phyloP scores from a whole-genome alignment of 1,140 invertebrate genomes.

The Anastrepha obliqua region DNA sequence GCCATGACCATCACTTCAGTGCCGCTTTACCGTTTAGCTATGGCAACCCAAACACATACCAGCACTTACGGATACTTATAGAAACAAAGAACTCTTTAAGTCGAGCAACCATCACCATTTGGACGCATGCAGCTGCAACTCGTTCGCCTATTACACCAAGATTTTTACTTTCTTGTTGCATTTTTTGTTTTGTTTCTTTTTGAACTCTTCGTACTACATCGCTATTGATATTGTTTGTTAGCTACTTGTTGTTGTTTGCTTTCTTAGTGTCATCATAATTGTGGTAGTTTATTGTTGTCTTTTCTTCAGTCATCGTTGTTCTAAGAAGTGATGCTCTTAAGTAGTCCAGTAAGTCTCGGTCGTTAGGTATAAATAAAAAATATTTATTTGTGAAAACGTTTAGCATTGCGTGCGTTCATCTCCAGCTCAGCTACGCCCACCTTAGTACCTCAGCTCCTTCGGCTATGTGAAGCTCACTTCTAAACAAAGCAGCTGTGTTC shows the following conservation, averaged over 20 bases:
- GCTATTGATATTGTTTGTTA: constrained; percentile 4
- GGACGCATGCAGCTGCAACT: neutral
- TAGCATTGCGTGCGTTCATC: constrained; percentile 12
- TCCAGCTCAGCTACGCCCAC: neutral
- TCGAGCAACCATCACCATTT: neutral
- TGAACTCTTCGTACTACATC: neutral
- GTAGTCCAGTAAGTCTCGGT: constrained; percentile 36
- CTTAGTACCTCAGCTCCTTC: neutral
- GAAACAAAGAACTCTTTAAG: constrained; percentile 7
- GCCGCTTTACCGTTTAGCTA: neutral
- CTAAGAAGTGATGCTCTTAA: constrained; percentile 3
- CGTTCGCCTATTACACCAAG: too few relatives aligned
- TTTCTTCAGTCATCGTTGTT: constrained; percentile 9
- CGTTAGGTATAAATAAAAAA: constrained; percentile 47
- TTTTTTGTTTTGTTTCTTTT: neutral
- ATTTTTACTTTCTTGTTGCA: neutral
- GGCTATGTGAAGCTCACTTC: neutral
- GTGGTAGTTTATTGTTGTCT: constrained; percentile 40
- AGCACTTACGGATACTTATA: neutral
- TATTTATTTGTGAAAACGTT: constrained; percentile 37
- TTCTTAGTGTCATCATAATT: constrained; percentile 43
- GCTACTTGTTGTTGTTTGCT: constrained; percentile 23
- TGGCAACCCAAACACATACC: neutral
- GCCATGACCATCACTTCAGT: constrained; percentile 43
- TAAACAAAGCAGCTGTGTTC: constrained; percentile 28